phyloP scores from a whole-genome alignment of 2,797 vertebrate species.

The Glossophaga mutica region DNA sequence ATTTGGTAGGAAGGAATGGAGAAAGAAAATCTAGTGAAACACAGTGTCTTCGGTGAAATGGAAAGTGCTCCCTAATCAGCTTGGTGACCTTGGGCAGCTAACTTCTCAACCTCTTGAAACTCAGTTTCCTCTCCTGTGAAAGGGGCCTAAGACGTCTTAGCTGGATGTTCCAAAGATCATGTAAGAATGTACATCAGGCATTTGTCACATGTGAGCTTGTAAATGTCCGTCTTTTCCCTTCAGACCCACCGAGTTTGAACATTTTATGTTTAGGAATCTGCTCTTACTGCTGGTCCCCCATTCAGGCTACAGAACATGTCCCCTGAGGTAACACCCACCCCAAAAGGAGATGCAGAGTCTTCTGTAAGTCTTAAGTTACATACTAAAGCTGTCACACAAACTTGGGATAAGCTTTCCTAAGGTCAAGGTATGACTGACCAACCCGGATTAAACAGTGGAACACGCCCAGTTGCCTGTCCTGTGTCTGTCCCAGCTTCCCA shows the following conservation, averaged over 20 bases:
- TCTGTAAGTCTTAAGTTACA: not conserved
- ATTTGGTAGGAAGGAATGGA: not conserved
- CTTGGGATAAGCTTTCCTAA: conserved; percentile 17
- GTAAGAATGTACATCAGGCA: not conserved
- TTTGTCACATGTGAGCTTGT: not conserved
- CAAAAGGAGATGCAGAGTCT: not conserved
- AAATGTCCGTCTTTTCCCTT: not conserved
- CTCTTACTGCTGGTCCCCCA: not conserved
- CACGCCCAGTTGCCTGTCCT: not conserved
- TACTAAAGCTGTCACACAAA: not conserved
- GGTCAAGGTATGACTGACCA: not conserved
- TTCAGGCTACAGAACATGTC: not conserved
- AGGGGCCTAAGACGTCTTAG: not conserved
- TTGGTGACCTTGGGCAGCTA: not conserved
- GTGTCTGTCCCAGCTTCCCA: not conserved
- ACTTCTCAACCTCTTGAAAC: not conserved
- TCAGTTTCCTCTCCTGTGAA: conserved; percentile 7
- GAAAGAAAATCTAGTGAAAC: not conserved
- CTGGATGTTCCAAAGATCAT: not conserved
- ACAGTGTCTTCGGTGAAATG: not conserved
- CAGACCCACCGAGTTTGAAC: not conserved
- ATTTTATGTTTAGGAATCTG: not conserved
- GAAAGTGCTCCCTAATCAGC: not conserved
- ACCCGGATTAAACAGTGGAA: not conserved
- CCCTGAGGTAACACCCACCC: not conserved